These are phyloP conservation scores for Sebastes wilsoni DNA, from an alignment of 2,797 vertebrate genomes.

Conservation along the genomic window DNA sequence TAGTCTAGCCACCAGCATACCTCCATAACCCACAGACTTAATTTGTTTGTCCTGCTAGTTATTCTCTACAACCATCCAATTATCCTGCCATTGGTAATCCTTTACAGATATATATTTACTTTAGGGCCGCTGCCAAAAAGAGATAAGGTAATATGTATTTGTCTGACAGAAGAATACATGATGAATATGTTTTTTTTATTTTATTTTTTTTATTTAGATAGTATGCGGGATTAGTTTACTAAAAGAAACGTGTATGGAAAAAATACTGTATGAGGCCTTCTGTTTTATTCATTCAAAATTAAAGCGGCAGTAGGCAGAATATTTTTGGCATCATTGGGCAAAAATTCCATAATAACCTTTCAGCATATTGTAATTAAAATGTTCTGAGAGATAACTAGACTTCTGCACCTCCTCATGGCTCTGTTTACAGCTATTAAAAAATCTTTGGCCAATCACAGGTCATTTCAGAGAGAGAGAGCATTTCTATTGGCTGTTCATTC, in stretches of 20 bases:
- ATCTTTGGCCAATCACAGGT: no score
- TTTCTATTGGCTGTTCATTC: no score
- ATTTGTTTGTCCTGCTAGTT: slow-evolving; percentile 57
- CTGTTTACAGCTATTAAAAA: no score
- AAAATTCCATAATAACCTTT: no score
- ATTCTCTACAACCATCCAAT: slow-evolving; percentile 32
- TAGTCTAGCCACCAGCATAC: slow-evolving; percentile 35
- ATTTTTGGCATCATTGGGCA: no score
- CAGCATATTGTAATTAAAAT: no score
- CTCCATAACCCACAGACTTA: slow-evolving; percentile 45
- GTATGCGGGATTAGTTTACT: background rate
- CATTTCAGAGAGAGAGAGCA: no score
- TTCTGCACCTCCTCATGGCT: no score
- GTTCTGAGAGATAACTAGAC: no score
- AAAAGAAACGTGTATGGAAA: background rate
- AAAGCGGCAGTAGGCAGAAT: background rate
- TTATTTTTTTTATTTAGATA: no score
- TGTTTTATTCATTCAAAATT: background rate
- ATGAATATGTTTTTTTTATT: background rate
- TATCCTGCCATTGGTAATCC: slow-evolving; percentile 34
- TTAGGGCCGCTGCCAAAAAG: slow-evolving; percentile 2
- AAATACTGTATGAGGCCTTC: background rate
- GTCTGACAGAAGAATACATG: background rate
- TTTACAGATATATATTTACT: slow-evolving; percentile 37
- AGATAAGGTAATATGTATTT: slow-evolving; percentile 22